These are phyloP conservation scores for Agriopis leucophaearia DNA, from an alignment of 2,888 invertebrate genomes.

Conservation along the genomic window DNA sequence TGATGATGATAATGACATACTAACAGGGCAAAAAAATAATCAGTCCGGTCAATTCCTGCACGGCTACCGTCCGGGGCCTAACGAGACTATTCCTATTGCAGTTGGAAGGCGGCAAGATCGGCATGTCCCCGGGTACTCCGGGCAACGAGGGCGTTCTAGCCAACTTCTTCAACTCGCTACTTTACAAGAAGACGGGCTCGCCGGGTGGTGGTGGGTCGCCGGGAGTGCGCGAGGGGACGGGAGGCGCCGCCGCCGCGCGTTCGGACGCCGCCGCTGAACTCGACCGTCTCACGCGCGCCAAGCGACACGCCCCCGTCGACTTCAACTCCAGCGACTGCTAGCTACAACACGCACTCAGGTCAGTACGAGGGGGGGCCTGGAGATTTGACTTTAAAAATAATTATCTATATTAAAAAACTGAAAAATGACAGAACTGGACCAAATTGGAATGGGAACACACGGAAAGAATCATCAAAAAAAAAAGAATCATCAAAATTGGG, in stretches of 20 bases:
- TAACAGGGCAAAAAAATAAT: no score
- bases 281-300: constrained; percentile 93
- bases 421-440: no score
- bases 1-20: no score
- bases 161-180: constrained; percentile 98
- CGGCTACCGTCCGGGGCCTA: no score
- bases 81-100: constrained; percentile 57
- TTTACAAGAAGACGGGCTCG: constrained; percentile 96
- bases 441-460: no score
- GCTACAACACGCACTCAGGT: constrained; percentile 4
- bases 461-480: no score
- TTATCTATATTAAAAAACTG: no score
- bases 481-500: no score
- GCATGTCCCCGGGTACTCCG: constrained; percentile 89
- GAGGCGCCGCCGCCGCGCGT: constrained; percentile 87
- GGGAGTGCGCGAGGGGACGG: constrained; percentile 90
- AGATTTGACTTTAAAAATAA: no score
- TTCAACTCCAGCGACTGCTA: constrained; percentile 37
- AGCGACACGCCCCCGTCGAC: constrained; percentile 84
- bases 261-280: constrained; percentile 97
- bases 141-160: constrained; percentile 95
- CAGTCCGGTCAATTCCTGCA: no score
- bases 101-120: constrained; percentile 91
- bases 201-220: constrained; percentile 85
- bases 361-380: no score